Percentiles rank a stretch among this genome's conserved stretches.
Conservation (phyloP, 2,888 invertebrate species). For the Macrophya annulata region DNA sequence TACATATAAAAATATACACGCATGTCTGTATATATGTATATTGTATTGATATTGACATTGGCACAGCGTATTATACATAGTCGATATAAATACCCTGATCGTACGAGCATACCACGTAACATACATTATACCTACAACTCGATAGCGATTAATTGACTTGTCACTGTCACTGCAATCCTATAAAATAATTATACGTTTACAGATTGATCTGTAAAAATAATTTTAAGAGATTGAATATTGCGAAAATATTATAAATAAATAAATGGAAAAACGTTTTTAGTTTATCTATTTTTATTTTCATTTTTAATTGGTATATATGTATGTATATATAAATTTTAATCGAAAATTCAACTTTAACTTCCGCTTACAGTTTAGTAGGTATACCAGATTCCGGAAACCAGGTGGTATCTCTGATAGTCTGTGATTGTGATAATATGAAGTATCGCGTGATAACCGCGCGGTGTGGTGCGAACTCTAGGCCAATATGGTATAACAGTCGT, state of each 20-base stretch:
- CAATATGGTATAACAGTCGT: slow-evolving; percentile 22
- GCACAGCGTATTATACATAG: neutral
- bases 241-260: neutral
- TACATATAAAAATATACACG: neutral
- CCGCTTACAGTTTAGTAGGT: neutral
- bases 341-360: neutral
- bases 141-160: slow-evolving; percentile 6
- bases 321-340: neutral
- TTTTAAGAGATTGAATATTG: neutral
- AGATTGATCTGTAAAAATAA: neutral
- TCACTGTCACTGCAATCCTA: neutral
- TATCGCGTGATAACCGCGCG: slow-evolving; percentile 26
- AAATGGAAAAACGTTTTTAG: neutral
- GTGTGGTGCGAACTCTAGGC: neutral
- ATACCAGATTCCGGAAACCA: neutral
- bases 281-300: neutral
- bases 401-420: slow-evolving; percentile 16
- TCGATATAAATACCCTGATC: neutral
- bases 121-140: neutral
- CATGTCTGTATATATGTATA: neutral
- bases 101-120: neutral
- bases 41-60: slow-evolving; percentile 22
- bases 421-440: slow-evolving; percentile 21
- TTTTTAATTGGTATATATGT: too few relatives aligned
- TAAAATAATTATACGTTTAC: neutral